phyloP scores from a whole-genome alignment of 2,113 vertebrate species.

The Grus americana region DNA sequence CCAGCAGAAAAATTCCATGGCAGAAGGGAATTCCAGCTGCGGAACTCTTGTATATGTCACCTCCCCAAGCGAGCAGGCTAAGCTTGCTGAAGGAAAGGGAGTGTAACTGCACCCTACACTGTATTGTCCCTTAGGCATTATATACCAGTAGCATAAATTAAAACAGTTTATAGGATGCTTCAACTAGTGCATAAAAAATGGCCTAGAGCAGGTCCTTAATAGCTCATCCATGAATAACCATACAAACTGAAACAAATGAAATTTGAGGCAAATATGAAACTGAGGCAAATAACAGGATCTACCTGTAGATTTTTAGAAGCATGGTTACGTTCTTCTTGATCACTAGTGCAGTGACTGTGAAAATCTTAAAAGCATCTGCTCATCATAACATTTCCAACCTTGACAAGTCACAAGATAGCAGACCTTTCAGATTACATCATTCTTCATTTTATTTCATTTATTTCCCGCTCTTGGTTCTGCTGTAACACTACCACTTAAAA shows the following conservation, averaged over 20 bases:
- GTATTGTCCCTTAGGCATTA: not conserved
- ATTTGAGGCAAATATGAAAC: not conserved
- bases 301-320: not conserved
- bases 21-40: not conserved
- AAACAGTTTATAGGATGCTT: not conserved
- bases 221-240: not conserved
- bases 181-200: not conserved
- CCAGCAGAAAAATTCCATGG: not conserved
- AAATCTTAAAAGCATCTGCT: not conserved
- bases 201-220: not conserved
- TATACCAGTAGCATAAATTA: not conserved
- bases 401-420: not conserved
- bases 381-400: not conserved
- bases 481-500: not conserved
- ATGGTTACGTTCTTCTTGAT: not conserved
- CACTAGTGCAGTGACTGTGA: not conserved
- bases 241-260: not conserved
- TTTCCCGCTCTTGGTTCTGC: not conserved
- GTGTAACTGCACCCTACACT: not conserved
- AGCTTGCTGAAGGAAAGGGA: not conserved
- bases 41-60: not conserved
- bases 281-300: not conserved
- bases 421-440: not conserved
- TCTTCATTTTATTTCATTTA: not conserved
- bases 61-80: not conserved